Base-by-base conservation (phyloP, 2,888 invertebrate genomes). In the Exocentrus adspersus region DNA sequence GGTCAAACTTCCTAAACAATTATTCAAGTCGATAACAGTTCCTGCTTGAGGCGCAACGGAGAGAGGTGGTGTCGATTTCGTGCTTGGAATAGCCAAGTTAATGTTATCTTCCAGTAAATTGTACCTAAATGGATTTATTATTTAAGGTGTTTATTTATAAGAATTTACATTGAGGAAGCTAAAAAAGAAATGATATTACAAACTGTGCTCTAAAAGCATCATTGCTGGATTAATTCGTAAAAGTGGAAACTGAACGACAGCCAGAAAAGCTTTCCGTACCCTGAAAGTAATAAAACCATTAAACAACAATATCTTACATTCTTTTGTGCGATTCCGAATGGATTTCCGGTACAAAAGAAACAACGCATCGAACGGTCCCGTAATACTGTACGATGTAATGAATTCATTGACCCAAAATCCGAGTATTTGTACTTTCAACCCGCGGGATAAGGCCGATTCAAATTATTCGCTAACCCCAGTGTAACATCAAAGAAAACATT, bases 1-100 rank as follows among this genome's bases (percentile, higher is more conserved):
- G 67, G 64, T 64, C 67, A 63, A 69, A 69, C 67, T 65, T 60
- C 58, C 61, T 46, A 62, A 67, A 69, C 61, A 66, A 67, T 69
- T 69, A 69, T 63, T 61, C 54, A 65, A 65, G 63, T 64, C 53
- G 53, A 53, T 63, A 53, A 63, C 52, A 46, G 54, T 43, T 42
- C 19, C 19, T 9, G 43, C 20, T 21, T 9, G 20, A 54, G 42
- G 5, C 43, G 53, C 14, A 53, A 41, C 7, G 4, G 37, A n/a
- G 12, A 37, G 37, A 14, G 37, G n/a, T 37, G 12, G n/a, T 14
- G 12, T 37, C 37, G 14, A n/a, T 37, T 12, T 37, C n/a, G n/a
- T n/a, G 12, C 14, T 12, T n/a, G 5, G 12, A 37, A 37, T 37
- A 14, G 37, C 37, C 14, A 37, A 37, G 12, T 37, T 37, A 14